These are phyloP conservation scores for Scaptodrosophila latifasciaeformis DNA, from an alignment of 2,888 invertebrate species.

Conservation along the genomic window DNA sequence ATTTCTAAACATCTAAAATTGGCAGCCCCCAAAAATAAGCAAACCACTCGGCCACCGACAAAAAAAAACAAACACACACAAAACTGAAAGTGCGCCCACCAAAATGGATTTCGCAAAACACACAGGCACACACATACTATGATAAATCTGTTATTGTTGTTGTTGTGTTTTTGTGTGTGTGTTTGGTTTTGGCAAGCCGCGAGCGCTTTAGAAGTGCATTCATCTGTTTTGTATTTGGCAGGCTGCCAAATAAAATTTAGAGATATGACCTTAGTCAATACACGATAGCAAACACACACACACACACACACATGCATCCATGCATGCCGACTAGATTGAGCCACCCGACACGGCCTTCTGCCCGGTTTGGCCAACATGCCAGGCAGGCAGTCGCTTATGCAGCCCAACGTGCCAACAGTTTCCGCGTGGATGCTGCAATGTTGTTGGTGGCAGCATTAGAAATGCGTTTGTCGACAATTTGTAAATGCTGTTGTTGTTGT, in stretches of 20 bases:
- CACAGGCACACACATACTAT: no score
- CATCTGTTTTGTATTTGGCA: slow-evolving; percentile 60
- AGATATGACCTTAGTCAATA: slow-evolving; percentile 57
- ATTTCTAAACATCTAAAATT: slow-evolving; percentile 62
- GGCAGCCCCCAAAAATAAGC: slow-evolving; percentile 43
- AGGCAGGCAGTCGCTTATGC: slow-evolving; percentile 17
- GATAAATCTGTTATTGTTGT: no score
- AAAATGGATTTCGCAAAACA: slow-evolving; percentile 36
- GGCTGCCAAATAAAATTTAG: slow-evolving; percentile 64
- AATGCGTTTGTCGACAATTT: slow-evolving; percentile 47
- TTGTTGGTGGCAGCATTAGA: slow-evolving; percentile 47
- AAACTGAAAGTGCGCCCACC: slow-evolving; percentile 19
- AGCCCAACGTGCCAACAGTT: slow-evolving; percentile 56
- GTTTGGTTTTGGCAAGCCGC: slow-evolving; percentile 30
- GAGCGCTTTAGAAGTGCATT: slow-evolving; percentile 48
- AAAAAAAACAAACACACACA: slow-evolving; percentile 5
- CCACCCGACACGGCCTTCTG: not conserved
- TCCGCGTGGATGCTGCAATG: slow-evolving; percentile 59
- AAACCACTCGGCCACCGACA: not conserved
- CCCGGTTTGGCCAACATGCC: not conserved
- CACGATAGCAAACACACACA: not conserved
- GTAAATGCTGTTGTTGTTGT: slow-evolving; percentile 21
- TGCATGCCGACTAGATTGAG: not conserved
- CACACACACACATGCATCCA: slow-evolving; percentile 17
- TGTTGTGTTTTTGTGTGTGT: slow-evolving; percentile 10